Evolutionary conservation across 2,888 invertebrate species (phyloP), one percentile per base, ranked within the genome.

Genomic region (Eupithecia abbreviata): DNA sequence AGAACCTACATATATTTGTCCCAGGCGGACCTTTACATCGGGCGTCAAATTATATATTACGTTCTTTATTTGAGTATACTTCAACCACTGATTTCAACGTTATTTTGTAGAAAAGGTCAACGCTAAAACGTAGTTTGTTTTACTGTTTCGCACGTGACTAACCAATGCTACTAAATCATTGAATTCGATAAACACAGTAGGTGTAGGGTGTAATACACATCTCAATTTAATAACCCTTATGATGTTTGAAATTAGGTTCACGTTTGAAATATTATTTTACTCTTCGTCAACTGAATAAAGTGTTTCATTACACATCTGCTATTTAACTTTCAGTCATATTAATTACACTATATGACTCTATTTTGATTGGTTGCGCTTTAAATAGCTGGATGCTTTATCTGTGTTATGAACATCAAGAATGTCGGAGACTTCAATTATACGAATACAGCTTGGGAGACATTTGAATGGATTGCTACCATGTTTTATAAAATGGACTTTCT

Each of bases 301-400:
- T 83, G 86, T 87, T 87, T 88, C 85, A 89, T 89, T 87, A 86
- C 49, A 12, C 84, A 81, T 79, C 84, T 84, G 85, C 84, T 84
- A 84, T 84, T 86, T 87, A 84, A 90, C 87, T 89, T 89, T 87
- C 85, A 87, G 85, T 88, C 87, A 84, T 90, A 89, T 89, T 89
- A 88, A 89, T 89, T 88, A 83, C 82, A 77, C 58, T 75, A 76
- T 87, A 89, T 84, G 85, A 84, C 85, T 83, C 84, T 79, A 82
- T 88, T 89, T 87, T 82, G 84, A 85, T 83, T 82, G 84, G 80
- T 83, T 78, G 78, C 72, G 78, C 84, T 86, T 85, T 85, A 87
- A 84, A 87, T 88, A 89, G 82, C 82, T 80, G 81, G 15, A 66
- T 77, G 80, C 77, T 80, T 80, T 83, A 82, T 84, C 84, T 85